Percentiles rank a stretch among this genome's conserved stretches.
phyloP scores from a whole-genome alignment of 2,797 vertebrate species.

The Megaceryle alcyon region DNA sequence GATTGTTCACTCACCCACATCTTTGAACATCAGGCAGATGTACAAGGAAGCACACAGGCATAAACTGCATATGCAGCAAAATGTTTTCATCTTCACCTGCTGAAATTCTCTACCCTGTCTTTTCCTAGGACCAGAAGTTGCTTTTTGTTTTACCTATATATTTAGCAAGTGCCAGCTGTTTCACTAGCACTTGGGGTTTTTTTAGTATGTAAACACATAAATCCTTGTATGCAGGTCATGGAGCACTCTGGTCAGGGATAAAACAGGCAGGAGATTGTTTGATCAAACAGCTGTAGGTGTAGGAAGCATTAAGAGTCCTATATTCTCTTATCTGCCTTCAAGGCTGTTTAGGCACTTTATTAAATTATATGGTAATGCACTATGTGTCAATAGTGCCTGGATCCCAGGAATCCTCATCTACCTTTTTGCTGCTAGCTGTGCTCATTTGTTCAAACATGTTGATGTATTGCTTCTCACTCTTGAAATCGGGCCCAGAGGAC shows the following conservation, averaged over 20 bases:
- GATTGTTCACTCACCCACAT: neutral
- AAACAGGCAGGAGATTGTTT: neutral
- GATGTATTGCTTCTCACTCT: neutral
- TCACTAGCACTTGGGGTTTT: neutral
- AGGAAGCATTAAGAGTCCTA: neutral
- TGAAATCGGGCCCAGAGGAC: neutral
- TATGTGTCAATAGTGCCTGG: accelerated
- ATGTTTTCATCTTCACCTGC: neutral
- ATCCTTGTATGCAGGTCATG: neutral
- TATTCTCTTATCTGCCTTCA: neutral
- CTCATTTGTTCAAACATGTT: neutral
- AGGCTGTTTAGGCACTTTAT: neutral
- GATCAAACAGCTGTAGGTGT: neutral
- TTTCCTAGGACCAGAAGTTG: neutral
- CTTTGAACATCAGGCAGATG: neutral
- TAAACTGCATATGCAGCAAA: neutral
- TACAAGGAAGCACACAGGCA: neutral
- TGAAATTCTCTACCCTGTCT: neutral
- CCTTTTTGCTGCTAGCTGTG: neutral
- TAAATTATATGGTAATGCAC: neutral
- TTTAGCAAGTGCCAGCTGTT: neutral
- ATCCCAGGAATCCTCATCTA: neutral
- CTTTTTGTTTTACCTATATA: neutral
- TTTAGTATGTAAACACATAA: neutral
- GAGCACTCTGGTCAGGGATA: neutral